Evolutionary conservation across 2,113 vertebrate genomes (phyloP).

Genomic region (Vulpes vulpes): DNA sequence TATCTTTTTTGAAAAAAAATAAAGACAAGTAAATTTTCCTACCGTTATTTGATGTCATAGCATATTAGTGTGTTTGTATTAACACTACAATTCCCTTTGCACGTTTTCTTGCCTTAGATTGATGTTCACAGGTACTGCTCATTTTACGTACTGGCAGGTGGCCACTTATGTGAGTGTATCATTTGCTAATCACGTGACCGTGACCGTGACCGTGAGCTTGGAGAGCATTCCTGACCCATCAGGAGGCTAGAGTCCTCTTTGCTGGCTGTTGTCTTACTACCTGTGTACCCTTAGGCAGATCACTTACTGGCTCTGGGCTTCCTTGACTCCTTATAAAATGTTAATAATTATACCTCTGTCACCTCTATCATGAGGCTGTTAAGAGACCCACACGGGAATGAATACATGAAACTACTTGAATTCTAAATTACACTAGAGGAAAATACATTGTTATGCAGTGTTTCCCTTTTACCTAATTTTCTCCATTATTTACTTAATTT

Average conservation of each 20-base stretch:
- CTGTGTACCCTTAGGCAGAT: neutral
- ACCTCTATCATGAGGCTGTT: conserved; percentile 18
- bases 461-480: conserved; percentile 26
- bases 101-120: conserved; percentile 16
- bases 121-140: neutral
- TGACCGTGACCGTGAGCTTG: neutral
- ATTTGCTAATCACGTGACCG: neutral
- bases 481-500: conserved; percentile 33
- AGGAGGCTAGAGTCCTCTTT: neutral
- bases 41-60: neutral
- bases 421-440: conserved; percentile 35
- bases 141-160: conserved; percentile 41
- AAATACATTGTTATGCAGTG: neutral
- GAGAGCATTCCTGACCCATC: neutral
- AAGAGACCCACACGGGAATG: neutral
- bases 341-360: conserved; percentile 16
- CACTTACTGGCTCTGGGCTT: neutral
- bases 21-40: neutral
- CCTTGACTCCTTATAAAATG: conserved; percentile 22
- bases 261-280: neutral
- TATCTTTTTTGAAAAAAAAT: neutral
- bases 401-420: conserved; percentile 34
- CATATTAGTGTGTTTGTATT: conserved; percentile 9
- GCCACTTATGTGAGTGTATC: neutral
- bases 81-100: neutral